These are phyloP conservation scores for Hippoglossus hippoglossus DNA, from an alignment of 2,797 vertebrate species.

Conservation along the genomic window DNA sequence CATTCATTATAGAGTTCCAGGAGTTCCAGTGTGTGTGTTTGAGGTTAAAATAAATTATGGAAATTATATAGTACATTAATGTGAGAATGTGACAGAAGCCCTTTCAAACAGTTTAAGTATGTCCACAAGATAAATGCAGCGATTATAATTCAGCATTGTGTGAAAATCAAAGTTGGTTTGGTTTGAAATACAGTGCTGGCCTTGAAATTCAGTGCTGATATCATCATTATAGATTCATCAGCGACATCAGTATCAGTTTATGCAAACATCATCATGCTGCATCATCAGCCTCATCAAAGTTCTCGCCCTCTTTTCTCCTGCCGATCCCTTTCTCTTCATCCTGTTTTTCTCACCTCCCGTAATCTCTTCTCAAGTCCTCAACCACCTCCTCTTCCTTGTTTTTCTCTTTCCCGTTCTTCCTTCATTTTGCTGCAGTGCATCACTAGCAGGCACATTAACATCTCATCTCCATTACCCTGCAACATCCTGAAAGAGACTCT, in stretches of 20 bases:
- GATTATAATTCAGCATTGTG: neutral
- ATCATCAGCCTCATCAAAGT: slow-evolving; percentile 56
- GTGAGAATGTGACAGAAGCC: neutral
- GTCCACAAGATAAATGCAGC: neutral
- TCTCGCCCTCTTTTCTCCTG: slow-evolving; percentile 11
- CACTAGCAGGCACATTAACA: slow-evolving; percentile 78
- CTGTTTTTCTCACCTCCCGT: slow-evolving; percentile 26
- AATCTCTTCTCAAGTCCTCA: slow-evolving; percentile 38
- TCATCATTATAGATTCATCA: slow-evolving; percentile 52
- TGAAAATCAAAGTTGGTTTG: neutral
- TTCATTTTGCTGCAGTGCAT: slow-evolving; percentile 80
- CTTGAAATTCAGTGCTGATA: slow-evolving; percentile 24
- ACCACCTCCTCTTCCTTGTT: slow-evolving; percentile 39
- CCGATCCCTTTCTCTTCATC: neutral
- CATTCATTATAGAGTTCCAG: neutral
- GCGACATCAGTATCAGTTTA: slow-evolving; percentile 43
- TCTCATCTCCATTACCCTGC: slow-evolving; percentile 75
- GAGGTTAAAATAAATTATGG: neutral
- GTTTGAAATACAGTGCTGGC: slow-evolving; percentile 11
- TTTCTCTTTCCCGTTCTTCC: slow-evolving; percentile 51
- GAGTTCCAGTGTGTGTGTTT: neutral
- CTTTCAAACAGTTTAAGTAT: neutral
- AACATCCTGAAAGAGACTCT: slow-evolving; percentile 35
- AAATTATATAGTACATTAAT: neutral
- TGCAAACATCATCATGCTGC: slow-evolving; percentile 52